Percentiles rank a stretch among this genome's conserved stretches.
phyloP scores from a whole-genome alignment of 2,888 invertebrate genomes.

The Bugula neritina region DNA sequence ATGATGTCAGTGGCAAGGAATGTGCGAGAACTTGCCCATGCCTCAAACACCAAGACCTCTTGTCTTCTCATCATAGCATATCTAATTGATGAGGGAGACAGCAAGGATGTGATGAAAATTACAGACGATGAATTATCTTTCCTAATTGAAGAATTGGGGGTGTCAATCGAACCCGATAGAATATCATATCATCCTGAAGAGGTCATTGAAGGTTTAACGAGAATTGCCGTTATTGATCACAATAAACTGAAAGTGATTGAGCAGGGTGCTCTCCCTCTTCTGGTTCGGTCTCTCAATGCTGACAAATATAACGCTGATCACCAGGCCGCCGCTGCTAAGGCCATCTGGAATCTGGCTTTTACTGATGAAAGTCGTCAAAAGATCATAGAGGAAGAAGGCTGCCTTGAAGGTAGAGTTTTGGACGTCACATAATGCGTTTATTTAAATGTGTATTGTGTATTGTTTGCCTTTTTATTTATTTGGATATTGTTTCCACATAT shows the following conservation, averaged over 20 bases:
- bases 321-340: conserved; percentile 1
- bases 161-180: not conserved
- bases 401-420: not conserved
- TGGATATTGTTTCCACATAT: no score
- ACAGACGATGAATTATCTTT: not conserved
- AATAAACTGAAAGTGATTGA: conserved; percentile 14
- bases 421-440: no score
- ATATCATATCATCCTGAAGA: conserved; percentile 14
- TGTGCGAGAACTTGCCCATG: not conserved
- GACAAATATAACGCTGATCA: not conserved
- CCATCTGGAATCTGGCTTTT: conserved; percentile 20
- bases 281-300: not conserved
- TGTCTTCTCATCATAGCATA: conserved; percentile 12
- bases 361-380: not conserved
- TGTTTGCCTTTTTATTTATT: no score
- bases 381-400: not conserved
- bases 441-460: no score
- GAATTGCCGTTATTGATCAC: conserved; percentile 11
- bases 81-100: conserved; percentile 4
- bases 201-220: not conserved
- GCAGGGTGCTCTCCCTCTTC: not conserved
- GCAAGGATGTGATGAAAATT: conserved; percentile 2
- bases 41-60: not conserved
- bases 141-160: not conserved
- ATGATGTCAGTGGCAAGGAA: not conserved